A percentile compares a stretch with the other conserved stretches of the same genome.
These are phyloP conservation scores for Passer domesticus DNA, from an alignment of 2,113 vertebrate genomes.

Conservation along the genomic window DNA sequence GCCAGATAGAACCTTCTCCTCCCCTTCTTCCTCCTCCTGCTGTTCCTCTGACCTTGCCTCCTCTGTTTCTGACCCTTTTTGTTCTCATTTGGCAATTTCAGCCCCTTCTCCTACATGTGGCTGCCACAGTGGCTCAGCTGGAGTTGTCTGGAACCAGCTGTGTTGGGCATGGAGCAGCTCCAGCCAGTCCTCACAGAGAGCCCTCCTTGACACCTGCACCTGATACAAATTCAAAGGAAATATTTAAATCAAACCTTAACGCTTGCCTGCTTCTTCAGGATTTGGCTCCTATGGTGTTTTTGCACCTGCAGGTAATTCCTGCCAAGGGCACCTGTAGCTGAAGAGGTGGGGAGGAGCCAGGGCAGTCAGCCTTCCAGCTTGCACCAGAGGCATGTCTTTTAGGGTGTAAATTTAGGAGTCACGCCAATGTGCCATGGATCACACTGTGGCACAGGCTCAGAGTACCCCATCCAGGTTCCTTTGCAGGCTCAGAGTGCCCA, in stretches of 20 bases:
- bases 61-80: neutral
- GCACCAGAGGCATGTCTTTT: neutral
- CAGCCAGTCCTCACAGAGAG: neutral
- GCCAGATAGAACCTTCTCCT: neutral
- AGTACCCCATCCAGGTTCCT: neutral
- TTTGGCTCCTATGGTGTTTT: neutral
- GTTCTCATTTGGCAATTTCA: neutral
- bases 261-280: neutral
- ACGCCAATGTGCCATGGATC: accelerated
- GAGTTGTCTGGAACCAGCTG: neutral
- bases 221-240: neutral
- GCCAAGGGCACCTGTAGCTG: neutral
- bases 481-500: neutral
- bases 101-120: neutral
- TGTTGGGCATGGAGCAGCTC: accelerated
- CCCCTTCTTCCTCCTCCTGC: neutral
- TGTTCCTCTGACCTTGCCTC: neutral
- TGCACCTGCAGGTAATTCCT: neutral
- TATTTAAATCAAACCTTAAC: neutral
- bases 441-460: accelerated
- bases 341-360: neutral
- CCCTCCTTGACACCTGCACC: neutral
- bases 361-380: neutral
- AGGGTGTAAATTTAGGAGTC: neutral
- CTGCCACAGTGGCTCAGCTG: accelerated